A percentile compares a stretch with the other conserved stretches of the same genome.
phyloP scores from a whole-genome alignment of 2,888 invertebrate species.

The Eustalomyia histrio region DNA sequence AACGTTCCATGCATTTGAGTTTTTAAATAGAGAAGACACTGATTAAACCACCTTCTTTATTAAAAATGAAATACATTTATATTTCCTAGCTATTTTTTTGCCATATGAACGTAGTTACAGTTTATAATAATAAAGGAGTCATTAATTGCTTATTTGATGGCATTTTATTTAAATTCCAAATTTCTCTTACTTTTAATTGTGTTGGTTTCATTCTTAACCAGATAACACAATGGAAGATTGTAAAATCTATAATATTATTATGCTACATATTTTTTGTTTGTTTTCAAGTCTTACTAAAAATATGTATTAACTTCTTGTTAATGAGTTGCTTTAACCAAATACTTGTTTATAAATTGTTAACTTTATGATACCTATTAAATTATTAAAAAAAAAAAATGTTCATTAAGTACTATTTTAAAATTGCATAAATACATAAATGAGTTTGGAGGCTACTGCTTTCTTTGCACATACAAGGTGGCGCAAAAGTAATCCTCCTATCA shows the following conservation, averaged over 20 bases:
- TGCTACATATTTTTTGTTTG: not conserved
- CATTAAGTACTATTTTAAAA: not conserved
- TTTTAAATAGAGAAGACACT: conserved; percentile 17
- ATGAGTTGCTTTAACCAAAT: not conserved
- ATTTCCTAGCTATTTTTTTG: not conserved
- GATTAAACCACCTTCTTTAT: conserved; percentile 1
- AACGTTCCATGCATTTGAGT: conserved; percentile 70
- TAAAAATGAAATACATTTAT: not conserved
- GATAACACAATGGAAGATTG: not conserved
- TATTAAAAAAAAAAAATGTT: conserved; percentile 12
- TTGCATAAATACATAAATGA: not conserved
- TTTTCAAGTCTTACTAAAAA: not conserved
- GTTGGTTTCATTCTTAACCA: no score
- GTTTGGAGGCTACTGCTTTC: not conserved
- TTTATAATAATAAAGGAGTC: not conserved
- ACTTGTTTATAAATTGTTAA: conserved; percentile 12
- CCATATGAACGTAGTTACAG: not conserved
- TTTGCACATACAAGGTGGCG: no score
- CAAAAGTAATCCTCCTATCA: no score
- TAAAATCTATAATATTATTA: not conserved
- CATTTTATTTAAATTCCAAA: conserved; percentile 21
- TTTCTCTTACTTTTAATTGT: no score
- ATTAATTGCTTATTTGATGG: conserved; percentile 41
- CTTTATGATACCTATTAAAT: conserved; percentile 3
- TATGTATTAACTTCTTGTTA: not conserved